Percentiles rank a stretch among this genome's conserved stretches.
phyloP scores from a whole-genome alignment of 2,113 vertebrate genomes.

The Lophura nycthemera region DNA sequence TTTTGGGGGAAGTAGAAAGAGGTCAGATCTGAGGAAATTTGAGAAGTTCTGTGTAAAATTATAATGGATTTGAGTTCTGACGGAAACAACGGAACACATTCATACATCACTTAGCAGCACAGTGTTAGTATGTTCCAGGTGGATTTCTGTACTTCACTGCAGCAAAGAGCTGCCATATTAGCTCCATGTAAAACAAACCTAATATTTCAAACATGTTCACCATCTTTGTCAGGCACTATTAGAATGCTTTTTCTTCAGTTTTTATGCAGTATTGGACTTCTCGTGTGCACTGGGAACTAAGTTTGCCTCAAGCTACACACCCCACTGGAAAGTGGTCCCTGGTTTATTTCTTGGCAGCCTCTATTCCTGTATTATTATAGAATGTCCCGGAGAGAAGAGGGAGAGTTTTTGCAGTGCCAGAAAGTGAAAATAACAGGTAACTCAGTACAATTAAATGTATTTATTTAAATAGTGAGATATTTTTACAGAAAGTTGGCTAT shows the following conservation, averaged over 20 bases:
- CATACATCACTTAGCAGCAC: background rate
- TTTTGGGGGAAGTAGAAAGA: background rate
- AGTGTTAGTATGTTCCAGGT: background rate
- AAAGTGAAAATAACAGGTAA: conserved; percentile 27
- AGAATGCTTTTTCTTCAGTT: background rate
- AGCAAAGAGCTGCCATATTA: background rate
- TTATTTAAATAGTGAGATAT: background rate
- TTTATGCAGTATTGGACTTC: background rate
- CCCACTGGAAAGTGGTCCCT: background rate
- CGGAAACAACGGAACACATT: background rate
- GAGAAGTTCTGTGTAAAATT: background rate
- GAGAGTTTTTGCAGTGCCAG: background rate
- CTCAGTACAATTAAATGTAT: background rate
- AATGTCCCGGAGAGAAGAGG: background rate
- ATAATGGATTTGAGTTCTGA: background rate
- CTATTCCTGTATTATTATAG: background rate
- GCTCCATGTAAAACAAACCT: background rate
- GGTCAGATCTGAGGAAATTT: background rate
- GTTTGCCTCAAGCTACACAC: background rate
- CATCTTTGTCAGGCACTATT: background rate
- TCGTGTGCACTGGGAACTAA: background rate
- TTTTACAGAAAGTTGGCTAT: conserved; percentile 39
- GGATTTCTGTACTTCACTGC: background rate
- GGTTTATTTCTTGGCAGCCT: background rate
- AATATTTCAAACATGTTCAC: background rate